Conservation (phyloP, 2,888 invertebrate genomes). For the Cephus rjabovi region DNA sequence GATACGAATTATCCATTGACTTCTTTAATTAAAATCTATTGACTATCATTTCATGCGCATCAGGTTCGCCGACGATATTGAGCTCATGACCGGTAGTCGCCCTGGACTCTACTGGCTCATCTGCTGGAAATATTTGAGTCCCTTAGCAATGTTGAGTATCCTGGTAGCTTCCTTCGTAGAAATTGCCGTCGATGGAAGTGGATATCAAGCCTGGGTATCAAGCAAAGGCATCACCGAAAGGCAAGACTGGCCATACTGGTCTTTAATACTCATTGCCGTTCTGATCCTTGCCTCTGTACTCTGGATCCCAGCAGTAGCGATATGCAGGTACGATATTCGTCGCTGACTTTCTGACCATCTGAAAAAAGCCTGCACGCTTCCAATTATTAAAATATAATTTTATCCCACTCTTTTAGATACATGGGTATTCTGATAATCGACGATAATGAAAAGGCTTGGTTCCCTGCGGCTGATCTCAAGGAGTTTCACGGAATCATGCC, state of each 20-base stretch:
- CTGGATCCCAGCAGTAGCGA: constrained; percentile 88
- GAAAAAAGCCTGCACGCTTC: not conserved
- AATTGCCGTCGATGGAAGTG: constrained; percentile 82
- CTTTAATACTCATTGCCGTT: constrained; percentile 78
- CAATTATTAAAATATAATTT: not conserved
- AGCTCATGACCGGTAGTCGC: constrained; percentile 92
- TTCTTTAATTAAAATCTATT: not conserved
- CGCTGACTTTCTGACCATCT: not conserved
- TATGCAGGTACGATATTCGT: constrained; percentile 74
- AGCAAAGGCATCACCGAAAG: constrained; percentile 78
- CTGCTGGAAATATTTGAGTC: constrained; percentile 95
- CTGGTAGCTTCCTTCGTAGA: constrained; percentile 86
- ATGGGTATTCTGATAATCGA: constrained; percentile 85
- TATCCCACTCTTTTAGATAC: constrained; percentile 69
- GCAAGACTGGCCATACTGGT: constrained; percentile 91
- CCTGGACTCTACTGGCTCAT: constrained; percentile 92
- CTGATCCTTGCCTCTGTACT: constrained; percentile 84
- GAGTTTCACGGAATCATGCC: constrained; percentile 92
- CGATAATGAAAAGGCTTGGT: constrained; percentile 93
- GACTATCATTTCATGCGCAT: constrained; percentile 29
- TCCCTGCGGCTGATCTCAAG: constrained; percentile 87
- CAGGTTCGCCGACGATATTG: constrained; percentile 93
- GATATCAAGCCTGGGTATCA: constrained; percentile 87
- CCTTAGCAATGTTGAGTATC: constrained; percentile 88
- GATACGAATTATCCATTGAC: not conserved